Evolutionary conservation across 2,888 invertebrate species (phyloP).

Genomic region (Andrena marginata): DNA sequence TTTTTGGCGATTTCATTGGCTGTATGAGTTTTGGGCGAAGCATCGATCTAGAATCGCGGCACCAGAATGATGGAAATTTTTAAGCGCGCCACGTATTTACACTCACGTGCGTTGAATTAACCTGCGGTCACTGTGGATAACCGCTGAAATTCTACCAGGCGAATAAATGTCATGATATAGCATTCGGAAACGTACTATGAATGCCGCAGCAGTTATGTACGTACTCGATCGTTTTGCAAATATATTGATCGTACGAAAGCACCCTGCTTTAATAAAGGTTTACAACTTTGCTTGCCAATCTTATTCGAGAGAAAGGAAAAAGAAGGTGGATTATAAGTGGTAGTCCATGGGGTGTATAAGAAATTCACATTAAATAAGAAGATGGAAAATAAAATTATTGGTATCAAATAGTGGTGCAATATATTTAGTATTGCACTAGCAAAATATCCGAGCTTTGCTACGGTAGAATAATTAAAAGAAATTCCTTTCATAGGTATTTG

Average conservation of each 20-base stretch:
- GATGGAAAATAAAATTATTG: too few species aligned
- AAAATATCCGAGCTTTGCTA: too few species aligned
- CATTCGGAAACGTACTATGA: slow-evolving; percentile 34
- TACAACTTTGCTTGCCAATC: not conserved
- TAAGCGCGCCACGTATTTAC: slow-evolving; percentile 39
- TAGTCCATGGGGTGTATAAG: too few species aligned
- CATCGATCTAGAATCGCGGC: slow-evolving; percentile 9
- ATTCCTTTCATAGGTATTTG: too few species aligned
- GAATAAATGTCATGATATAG: slow-evolving; percentile 59
- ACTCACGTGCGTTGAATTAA: slow-evolving; percentile 54
- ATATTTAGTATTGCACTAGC: too few species aligned
- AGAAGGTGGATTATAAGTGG: not conserved
- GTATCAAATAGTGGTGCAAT: too few species aligned
- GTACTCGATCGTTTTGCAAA: slow-evolving; percentile 20
- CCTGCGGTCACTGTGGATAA: slow-evolving; percentile 49
- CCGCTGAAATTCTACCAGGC: slow-evolving; percentile 56
- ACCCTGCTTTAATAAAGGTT: not conserved
- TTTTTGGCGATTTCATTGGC: too few species aligned
- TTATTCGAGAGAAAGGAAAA: too few species aligned
- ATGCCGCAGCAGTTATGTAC: slow-evolving; percentile 23
- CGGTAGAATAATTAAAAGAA: too few species aligned
- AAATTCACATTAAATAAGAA: too few species aligned
- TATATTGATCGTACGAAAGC: slow-evolving; percentile 16
- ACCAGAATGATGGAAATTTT: slow-evolving; percentile 38
- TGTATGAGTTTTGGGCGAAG: not conserved